phyloP scores from a whole-genome alignment of 2,888 invertebrate genomes.

The Leucophenga maculata region DNA sequence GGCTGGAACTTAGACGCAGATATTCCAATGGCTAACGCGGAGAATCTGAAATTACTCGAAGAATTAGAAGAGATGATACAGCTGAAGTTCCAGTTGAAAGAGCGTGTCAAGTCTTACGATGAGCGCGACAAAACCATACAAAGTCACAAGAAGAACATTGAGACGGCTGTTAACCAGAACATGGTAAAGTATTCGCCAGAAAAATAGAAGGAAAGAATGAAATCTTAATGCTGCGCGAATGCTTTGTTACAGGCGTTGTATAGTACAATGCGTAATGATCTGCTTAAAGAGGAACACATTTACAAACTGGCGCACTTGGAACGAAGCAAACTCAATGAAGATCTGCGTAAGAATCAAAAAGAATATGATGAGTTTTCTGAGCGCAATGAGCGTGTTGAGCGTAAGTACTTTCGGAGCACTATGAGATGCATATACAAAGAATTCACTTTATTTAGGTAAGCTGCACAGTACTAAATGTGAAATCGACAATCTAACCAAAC shows the following conservation, averaged over 20 bases:
- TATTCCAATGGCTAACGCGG: constrained; percentile 84
- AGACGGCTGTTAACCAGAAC: constrained; percentile 75
- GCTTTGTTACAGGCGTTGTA: constrained; percentile 79
- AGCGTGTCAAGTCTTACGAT: constrained; percentile 72
- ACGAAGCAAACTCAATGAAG: constrained; percentile 61
- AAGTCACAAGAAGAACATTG: constrained; percentile 74
- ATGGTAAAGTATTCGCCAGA: constrained; percentile 67
- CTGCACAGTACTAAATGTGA: constrained; percentile 75
- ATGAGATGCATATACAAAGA: background rate
- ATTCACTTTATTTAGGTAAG: constrained; percentile 66
- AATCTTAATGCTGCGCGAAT: constrained; percentile 19
- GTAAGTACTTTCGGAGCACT: constrained; percentile 49
- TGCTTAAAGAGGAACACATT: constrained; percentile 78
- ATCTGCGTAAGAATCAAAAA: constrained; percentile 59
- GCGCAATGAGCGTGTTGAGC: constrained; percentile 59
- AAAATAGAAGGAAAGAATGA: background rate
- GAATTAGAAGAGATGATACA: constrained; percentile 73
- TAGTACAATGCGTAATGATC: constrained; percentile 75
- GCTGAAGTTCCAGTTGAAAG: constrained; percentile 72
- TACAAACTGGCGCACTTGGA: constrained; percentile 71
- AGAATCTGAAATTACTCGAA: constrained; percentile 74
- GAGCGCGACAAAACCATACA: constrained; percentile 72
- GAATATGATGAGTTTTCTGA: constrained; percentile 57
- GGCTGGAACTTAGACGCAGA: constrained; percentile 78
- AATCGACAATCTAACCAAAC: constrained; percentile 78